phyloP scores from a whole-genome alignment of 2,888 invertebrate genomes.

The Ormyrus rosae region DNA sequence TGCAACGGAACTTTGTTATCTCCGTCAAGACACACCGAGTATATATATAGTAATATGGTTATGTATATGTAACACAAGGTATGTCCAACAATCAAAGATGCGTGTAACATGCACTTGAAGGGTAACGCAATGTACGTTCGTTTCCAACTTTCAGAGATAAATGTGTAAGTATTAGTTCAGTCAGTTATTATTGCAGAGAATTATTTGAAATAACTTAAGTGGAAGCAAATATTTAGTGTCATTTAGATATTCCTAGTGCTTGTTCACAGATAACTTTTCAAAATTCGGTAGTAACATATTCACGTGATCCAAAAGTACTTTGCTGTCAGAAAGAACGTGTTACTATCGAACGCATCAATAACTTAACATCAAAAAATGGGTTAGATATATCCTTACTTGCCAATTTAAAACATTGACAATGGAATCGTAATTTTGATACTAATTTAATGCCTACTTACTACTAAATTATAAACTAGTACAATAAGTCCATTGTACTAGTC shows the following conservation, averaged over 20 bases:
- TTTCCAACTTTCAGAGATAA: too few relatives aligned
- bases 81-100: conserved; percentile 25
- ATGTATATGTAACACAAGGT: conserved; percentile 40
- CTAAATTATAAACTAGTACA: neutral
- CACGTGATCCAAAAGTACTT: too few relatives aligned
- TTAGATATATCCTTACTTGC: too few relatives aligned
- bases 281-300: too few relatives aligned
- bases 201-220: neutral
- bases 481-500: conserved; percentile 19
- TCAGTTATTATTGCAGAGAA: neutral
- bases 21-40: conserved; percentile 67
- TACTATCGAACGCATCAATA: too few relatives aligned
- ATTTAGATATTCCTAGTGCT: neutral
- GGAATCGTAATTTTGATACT: neutral
- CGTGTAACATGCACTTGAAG: conserved; percentile 47
- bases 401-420: too few relatives aligned
- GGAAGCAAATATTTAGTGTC: neutral
- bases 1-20: conserved; percentile 67
- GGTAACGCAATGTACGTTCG: neutral
- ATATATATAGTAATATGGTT: conserved; percentile 44
- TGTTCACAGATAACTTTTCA: neutral
- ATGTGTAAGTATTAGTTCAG: neutral
- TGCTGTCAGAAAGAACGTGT: too few relatives aligned
- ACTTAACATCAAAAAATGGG: too few relatives aligned
- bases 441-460: neutral